phyloP scores from a whole-genome alignment of 2,797 vertebrate genomes.

The Manis crassicaudata region DNA sequence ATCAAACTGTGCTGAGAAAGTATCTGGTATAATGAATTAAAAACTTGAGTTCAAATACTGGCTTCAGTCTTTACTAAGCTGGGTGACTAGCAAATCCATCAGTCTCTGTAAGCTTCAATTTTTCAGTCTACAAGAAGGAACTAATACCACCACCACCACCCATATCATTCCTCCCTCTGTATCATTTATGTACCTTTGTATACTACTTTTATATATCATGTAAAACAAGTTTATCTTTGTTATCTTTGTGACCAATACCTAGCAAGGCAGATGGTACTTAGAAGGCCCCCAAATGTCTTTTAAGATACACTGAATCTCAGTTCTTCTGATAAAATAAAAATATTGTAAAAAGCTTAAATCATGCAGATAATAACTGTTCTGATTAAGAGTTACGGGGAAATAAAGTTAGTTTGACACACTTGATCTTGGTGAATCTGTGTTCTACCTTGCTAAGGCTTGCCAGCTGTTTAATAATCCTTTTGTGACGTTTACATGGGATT shows the following conservation, averaged over 20 bases:
- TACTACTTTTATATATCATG: neutral
- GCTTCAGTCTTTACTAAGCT: neutral
- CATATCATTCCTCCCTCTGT: neutral
- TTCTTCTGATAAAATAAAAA: constrained; percentile 13
- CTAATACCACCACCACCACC: neutral
- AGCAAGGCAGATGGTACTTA: neutral
- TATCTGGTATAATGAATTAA: neutral
- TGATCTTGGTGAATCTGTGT: neutral
- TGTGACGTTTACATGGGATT: neutral
- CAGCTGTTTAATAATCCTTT: neutral
- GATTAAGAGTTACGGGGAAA: neutral
- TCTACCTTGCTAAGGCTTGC: neutral
- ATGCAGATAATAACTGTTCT: neutral
- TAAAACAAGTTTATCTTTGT: neutral
- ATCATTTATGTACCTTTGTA: neutral
- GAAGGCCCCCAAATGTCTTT: neutral
- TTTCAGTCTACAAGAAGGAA: neutral
- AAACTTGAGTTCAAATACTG: neutral
- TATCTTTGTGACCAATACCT: neutral
- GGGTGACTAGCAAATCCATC: neutral
- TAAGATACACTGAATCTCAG: constrained; percentile 12
- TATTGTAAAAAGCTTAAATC: neutral
- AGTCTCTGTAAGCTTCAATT: neutral
- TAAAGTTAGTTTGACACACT: neutral
- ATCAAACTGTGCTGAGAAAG: neutral